phyloP scores from a whole-genome alignment of 2,113 vertebrate species.

The Eclectus roratus region DNA sequence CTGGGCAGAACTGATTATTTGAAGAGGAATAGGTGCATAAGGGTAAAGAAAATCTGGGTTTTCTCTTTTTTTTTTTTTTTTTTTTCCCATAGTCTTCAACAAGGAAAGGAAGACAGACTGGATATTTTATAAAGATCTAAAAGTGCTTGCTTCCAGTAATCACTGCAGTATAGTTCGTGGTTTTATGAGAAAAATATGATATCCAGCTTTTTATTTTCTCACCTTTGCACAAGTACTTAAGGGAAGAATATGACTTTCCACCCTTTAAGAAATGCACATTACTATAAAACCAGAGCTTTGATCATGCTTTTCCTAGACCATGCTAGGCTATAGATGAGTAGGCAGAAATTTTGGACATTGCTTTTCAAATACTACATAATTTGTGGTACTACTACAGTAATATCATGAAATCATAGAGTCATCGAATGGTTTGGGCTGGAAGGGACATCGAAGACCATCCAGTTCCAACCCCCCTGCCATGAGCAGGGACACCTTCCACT shows the following conservation, averaged over 20 bases:
- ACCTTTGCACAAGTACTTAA: background rate
- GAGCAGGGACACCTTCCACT: background rate
- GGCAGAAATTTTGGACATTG: background rate
- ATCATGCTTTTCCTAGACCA: background rate
- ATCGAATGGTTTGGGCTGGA: background rate
- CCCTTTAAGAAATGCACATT: background rate
- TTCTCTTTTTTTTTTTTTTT: background rate
- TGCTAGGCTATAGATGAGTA: background rate
- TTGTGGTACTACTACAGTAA: background rate
- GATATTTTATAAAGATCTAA: background rate
- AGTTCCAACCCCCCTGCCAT: background rate
- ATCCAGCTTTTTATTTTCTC: background rate
- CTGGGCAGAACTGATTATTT: background rate
- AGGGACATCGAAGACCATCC: background rate
- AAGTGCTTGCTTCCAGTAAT: background rate
- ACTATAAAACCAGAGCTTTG: background rate
- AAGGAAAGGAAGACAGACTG: background rate
- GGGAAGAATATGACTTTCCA: background rate
- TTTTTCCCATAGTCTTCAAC: background rate
- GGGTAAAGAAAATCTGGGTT: background rate
- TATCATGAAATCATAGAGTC: background rate
- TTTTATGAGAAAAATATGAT: background rate
- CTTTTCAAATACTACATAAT: background rate
- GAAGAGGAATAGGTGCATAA: background rate
- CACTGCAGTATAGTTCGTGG: background rate